Conservation (phyloP, 2,113 vertebrate genomes). For the Anarrhichthys ocellatus region DNA sequence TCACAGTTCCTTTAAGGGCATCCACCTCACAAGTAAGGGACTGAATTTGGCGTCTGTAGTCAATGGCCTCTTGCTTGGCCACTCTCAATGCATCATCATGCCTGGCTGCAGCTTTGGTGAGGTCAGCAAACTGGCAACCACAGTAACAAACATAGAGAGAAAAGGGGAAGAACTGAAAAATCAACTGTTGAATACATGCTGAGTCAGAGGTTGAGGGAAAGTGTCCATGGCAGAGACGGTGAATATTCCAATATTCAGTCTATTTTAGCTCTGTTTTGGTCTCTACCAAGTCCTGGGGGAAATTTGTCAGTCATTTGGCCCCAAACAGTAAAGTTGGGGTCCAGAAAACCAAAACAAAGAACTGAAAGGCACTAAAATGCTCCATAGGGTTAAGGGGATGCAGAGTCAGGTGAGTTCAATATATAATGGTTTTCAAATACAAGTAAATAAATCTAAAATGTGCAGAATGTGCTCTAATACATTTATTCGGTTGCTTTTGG, state of each 20-base stretch:
- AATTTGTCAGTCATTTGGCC: neutral
- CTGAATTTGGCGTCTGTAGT: conserved; percentile 96
- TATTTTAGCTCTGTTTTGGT: neutral
- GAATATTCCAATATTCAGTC: neutral
- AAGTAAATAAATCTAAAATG: neutral
- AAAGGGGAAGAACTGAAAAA: conserved; percentile 10
- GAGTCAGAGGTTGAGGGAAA: conserved; percentile 39
- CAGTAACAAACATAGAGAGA: conserved; percentile 19
- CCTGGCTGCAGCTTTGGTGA: conserved; percentile 91
- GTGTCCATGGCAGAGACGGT: neutral
- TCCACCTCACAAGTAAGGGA: conserved; percentile 95
- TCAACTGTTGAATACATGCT: conserved; percentile 40
- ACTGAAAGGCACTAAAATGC: neutral
- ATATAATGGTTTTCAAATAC: neutral
- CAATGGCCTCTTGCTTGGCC: conserved; percentile 93
- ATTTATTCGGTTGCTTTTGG: neutral
- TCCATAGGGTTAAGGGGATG: neutral
- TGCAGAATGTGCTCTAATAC: neutral
- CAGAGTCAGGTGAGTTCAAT: neutral
- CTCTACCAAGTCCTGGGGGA: neutral
- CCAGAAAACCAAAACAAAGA: neutral
- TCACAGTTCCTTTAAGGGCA: conserved; percentile 95
- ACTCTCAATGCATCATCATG: conserved; percentile 92
- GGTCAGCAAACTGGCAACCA: conserved; percentile 89
- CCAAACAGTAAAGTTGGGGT: neutral